Evolutionary conservation across 2,888 invertebrate species (phyloP).

Genomic region (Himalopsyche anomala): DNA sequence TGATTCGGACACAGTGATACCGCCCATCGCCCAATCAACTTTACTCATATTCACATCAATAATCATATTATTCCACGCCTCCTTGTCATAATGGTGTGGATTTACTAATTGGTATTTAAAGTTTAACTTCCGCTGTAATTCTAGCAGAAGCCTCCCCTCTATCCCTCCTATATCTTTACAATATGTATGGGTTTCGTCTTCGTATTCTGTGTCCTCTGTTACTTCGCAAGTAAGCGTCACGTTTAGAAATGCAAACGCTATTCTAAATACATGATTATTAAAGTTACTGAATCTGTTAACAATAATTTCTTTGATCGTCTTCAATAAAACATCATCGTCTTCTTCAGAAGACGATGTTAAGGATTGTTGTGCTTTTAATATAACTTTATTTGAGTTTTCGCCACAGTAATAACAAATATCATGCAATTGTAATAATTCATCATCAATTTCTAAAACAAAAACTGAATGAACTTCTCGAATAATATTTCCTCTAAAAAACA

Average conservation of each 20-base stretch:
- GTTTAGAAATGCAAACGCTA: neutral
- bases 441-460: conserved; percentile 54
- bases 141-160: conserved; percentile 54
- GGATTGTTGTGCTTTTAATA: neutral
- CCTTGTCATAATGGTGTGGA: conserved; percentile 46
- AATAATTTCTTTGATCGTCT: neutral
- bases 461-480: conserved; percentile 42
- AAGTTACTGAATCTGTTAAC: neutral
- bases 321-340: neutral
- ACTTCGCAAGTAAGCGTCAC: neutral
- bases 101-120: conserved; percentile 51
- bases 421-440: conserved; percentile 47
- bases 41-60: conserved; percentile 50
- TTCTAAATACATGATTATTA: neutral
- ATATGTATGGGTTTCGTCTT: neutral
- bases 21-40: conserved; percentile 61
- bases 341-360: neutral
- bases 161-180: conserved; percentile 48
- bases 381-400: conserved; percentile 49
- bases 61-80: conserved; percentile 58
- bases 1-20: conserved; percentile 54
- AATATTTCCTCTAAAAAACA: conserved; percentile 42
- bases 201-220: neutral
- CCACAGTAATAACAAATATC: conserved; percentile 62
- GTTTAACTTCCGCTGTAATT: conserved; percentile 56